A percentile compares a stretch with the other conserved stretches of the same genome.
Conservation (phyloP, 1,140 invertebrate genomes). For the Mya arenaria region DNA sequence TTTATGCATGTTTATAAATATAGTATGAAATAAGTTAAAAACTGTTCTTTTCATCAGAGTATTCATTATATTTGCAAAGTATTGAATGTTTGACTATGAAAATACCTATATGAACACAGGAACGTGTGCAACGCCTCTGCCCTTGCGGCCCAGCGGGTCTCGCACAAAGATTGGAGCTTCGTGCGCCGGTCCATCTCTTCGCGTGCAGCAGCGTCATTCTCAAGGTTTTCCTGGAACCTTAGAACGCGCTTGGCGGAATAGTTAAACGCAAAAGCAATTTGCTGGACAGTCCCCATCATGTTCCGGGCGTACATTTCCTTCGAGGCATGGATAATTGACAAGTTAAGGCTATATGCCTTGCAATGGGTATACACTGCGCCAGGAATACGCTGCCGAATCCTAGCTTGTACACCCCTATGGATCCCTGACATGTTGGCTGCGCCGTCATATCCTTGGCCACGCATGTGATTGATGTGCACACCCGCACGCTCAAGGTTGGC, state of each 20-base stretch:
- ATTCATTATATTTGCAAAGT: no score
- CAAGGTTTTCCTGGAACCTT: slow-evolving; percentile 25
- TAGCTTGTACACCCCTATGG: slow-evolving; percentile 34
- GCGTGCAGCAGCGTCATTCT: not conserved
- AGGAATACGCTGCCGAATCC: slow-evolving; percentile 29
- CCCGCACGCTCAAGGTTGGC: no score
- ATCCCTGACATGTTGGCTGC: slow-evolving; percentile 56
- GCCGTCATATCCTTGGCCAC: slow-evolving; percentile 61
- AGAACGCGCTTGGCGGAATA: slow-evolving; percentile 47
- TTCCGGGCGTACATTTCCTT: slow-evolving; percentile 20
- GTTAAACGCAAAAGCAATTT: slow-evolving; percentile 45
- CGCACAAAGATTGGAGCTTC: slow-evolving; percentile 38
- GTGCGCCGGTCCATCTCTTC: slow-evolving; percentile 26
- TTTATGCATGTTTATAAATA: no score
- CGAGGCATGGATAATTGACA: slow-evolving; percentile 46
- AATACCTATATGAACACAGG: slow-evolving; percentile 32
- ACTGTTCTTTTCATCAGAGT: no score
- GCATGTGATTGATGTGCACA: not conserved
- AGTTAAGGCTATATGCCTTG: slow-evolving; percentile 53
- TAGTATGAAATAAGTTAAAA: no score
- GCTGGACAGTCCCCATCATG: slow-evolving; percentile 48
- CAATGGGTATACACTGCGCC: slow-evolving; percentile 56
- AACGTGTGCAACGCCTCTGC: slow-evolving; percentile 43
- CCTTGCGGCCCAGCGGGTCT: slow-evolving; percentile 41
- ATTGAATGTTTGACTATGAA: no score